These are phyloP conservation scores for Fissipunctia ypsillon DNA, from an alignment of 2,888 invertebrate genomes.

Conservation along the genomic window DNA sequence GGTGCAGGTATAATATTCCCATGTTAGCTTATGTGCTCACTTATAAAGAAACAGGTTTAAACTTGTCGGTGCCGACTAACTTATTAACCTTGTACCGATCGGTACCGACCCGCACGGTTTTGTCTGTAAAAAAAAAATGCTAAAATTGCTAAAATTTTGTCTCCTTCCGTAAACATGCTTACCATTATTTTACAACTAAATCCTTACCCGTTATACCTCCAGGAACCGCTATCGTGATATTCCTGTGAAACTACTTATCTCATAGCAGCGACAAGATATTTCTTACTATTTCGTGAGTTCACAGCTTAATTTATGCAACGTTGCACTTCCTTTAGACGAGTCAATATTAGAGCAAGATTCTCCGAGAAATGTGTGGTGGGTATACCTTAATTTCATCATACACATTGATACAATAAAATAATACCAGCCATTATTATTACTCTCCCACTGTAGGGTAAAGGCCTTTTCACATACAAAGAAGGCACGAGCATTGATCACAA, in stretches of 20 bases:
- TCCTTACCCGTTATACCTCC: constrained; percentile 2
- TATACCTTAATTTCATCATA: not conserved
- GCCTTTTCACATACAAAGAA: too few relatives aligned
- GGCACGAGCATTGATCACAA: too few relatives aligned
- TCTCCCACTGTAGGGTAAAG: too few relatives aligned
- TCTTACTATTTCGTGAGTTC: constrained; percentile 52
- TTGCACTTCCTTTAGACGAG: constrained; percentile 50
- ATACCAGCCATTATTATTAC: too few relatives aligned
- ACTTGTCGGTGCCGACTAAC: too few relatives aligned
- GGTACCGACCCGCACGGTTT: too few relatives aligned
- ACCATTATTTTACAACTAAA: constrained; percentile 30
- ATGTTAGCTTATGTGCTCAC: too few relatives aligned
- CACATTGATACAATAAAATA: too few relatives aligned
- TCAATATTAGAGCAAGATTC: constrained; percentile 41
- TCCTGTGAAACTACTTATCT: constrained; percentile 40
- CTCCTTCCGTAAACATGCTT: constrained; percentile 13
- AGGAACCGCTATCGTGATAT: constrained; percentile 34
- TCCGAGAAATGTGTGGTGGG: not conserved
- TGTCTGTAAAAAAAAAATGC: too few relatives aligned
- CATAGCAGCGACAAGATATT: constrained; percentile 38
- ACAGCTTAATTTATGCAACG: constrained; percentile 49
- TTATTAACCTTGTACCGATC: too few relatives aligned
- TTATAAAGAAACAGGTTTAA: too few relatives aligned
- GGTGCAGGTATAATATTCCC: too few relatives aligned
- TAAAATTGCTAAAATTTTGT: not conserved